These are phyloP conservation scores for Drosophila bocqueti DNA, from an alignment of 1,140 invertebrate genomes.

Conservation along the genomic window DNA sequence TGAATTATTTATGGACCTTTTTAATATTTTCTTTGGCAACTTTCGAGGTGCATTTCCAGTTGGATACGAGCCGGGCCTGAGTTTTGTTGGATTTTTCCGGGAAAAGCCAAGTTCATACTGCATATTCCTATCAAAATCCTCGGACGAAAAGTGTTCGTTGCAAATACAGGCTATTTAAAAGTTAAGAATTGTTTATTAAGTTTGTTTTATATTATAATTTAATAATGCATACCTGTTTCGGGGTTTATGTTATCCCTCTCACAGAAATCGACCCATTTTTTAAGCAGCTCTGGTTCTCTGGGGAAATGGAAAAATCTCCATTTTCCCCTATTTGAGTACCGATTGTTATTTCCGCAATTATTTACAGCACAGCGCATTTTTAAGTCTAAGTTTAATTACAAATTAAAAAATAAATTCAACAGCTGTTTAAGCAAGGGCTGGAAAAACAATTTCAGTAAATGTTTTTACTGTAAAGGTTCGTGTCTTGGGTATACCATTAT, in stretches of 20 bases:
- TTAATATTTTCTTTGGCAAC: no score
- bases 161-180: constrained; percentile 35
- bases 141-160: constrained; percentile 47
- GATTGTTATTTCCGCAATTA: constrained; percentile 60
- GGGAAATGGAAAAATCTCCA: constrained; percentile 57
- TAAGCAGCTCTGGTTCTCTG: constrained; percentile 24
- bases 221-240: constrained; percentile 30
- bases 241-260: constrained; percentile 37
- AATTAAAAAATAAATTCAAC: background rate
- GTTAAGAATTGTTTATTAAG: background rate
- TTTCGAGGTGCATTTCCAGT: constrained; percentile 17
- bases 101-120: constrained; percentile 55
- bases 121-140: constrained; percentile 58
- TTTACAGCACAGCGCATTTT: constrained; percentile 59
- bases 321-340: constrained; percentile 38
- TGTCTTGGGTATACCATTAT: background rate
- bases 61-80: constrained; percentile 41
- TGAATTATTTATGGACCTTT: no score
- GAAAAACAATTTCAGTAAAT: background rate
- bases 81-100: constrained; percentile 49
- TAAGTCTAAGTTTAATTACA: background rate
- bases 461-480: background rate
- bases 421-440: background rate
- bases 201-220: background rate
- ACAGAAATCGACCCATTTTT: no score